Base-by-base conservation (phyloP, 2,888 invertebrate genomes). In the Crocallis elinguaria region DNA sequence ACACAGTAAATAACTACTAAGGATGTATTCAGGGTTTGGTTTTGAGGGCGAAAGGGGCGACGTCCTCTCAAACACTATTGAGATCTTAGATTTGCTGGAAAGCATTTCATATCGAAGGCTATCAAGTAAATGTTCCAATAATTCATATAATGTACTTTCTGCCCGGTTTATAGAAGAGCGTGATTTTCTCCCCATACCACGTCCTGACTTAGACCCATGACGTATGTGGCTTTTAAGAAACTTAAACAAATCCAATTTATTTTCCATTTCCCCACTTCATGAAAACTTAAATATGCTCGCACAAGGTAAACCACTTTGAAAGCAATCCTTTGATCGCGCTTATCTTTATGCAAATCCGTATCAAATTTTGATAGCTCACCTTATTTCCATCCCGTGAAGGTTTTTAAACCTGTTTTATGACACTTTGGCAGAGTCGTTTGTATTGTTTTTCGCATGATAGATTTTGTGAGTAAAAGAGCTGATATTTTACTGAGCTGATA, bases 251-350 rank as follows among this genome's bases (percentile, higher is more conserved):
- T 87, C 79, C 84, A 90, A 90, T 90, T 91, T 91, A 90, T 90
- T 88, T 91, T 84, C 91, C 88, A 90, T 91, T 90, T 88, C 85
- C 89, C 76, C 86, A 91, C 86, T 88, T 86, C 86, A 86, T 89
- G 88, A 87, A 88, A 90, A 89, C 88, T 90, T 90, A 90, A 91
- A 90, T 87, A 88, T 88, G 88, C 77, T 88, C 79, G 79, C 84
- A n/a, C n/a, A 79, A 88, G 88, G 88, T 90, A 88, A 86, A 87
- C 88, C 91, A 88, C 88, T 88, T 83, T 87, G 79, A 84, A 76
- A 86, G 87, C 84, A 84, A 88, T 89, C 85, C 90, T 91, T 90
- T 91, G 91, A 90, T 88, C 83, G 77, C 62, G 81, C 73, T 86
- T 86, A 88, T 88, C 80, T 87, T 63, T 88, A 88, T 87, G 82